Percentiles rank a stretch among this genome's conserved stretches.
Evolutionary conservation across 2,797 vertebrate genomes (phyloP).

Genomic region (Mormyrops attenuatus): DNA sequence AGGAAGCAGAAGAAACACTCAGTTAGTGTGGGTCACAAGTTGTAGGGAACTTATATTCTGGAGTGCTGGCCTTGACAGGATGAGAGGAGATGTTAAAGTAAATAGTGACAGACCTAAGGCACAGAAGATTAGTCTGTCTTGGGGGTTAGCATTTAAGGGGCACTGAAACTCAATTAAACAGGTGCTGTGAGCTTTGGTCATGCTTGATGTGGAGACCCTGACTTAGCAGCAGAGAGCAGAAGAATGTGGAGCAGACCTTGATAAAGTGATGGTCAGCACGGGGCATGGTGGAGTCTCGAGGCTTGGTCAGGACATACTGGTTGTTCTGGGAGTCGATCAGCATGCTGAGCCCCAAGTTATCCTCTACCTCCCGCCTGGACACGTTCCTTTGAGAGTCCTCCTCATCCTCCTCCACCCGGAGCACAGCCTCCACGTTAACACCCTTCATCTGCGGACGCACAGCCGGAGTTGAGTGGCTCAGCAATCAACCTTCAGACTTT

Average conservation of each 20-base stretch:
- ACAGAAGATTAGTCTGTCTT: background rate
- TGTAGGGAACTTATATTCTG: background rate
- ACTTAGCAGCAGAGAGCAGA: background rate
- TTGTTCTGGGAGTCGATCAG: slow-evolving; percentile 98
- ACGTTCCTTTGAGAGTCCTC: slow-evolving; percentile 75
- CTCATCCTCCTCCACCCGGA: slow-evolving; percentile 89
- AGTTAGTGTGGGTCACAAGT: background rate
- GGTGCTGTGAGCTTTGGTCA: background rate
- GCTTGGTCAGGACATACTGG: slow-evolving; percentile 94
- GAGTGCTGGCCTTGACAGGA: background rate
- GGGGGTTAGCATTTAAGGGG: background rate
- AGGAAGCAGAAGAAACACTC: background rate
- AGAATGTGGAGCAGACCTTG: slow-evolving; percentile 62
- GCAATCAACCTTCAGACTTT: background rate
- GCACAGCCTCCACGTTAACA: slow-evolving; percentile 90
- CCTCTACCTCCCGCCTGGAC: slow-evolving; percentile 73
- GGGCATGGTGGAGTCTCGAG: slow-evolving; percentile 90
- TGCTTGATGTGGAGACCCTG: background rate
- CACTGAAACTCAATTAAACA: background rate
- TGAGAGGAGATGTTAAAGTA: background rate
- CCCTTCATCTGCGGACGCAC: slow-evolving; percentile 72
- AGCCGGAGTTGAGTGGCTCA: background rate
- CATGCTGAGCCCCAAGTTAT: slow-evolving; percentile 91
- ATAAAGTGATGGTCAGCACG: slow-evolving; percentile 93
- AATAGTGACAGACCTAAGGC: background rate